Evolutionary conservation across 1,140 invertebrate species (phyloP).

Genomic region (Propsilocerus akamusi): DNA sequence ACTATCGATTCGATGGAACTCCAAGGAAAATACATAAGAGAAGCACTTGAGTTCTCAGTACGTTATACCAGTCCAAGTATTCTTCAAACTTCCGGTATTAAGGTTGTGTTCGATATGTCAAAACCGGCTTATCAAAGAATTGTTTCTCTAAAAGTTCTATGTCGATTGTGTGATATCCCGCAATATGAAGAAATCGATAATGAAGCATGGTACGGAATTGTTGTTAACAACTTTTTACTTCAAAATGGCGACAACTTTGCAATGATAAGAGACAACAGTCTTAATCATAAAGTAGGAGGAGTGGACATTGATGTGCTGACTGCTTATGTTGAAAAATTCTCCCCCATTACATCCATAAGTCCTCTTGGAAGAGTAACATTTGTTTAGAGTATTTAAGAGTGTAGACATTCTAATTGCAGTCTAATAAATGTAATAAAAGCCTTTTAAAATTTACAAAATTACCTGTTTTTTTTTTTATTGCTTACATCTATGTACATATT

Average conservation of each 20-base stretch:
- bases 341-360: conserved; percentile 18
- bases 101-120: conserved; percentile 28
- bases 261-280: conserved; percentile 19
- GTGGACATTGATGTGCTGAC: conserved; percentile 16
- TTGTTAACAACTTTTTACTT: conserved; percentile 39
- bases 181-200: conserved; percentile 30
- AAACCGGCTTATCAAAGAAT: conserved; percentile 35
- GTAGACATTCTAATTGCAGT: too few species aligned
- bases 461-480: too few species aligned
- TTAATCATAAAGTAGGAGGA: conserved; percentile 10
- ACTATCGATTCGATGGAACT: conserved; percentile 42
- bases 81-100: conserved; percentile 37
- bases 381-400: too few species aligned
- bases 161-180: conserved; percentile 42
- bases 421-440: too few species aligned
- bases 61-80: conserved; percentile 31
- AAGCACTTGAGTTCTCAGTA: conserved; percentile 31
- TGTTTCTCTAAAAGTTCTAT: conserved; percentile 34
- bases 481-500: too few species aligned
- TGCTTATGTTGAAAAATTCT: conserved; percentile 17
- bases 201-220: conserved; percentile 35
- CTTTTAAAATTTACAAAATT: too few species aligned
- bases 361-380: conserved; percentile 22
- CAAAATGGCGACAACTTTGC: conserved; percentile 43
- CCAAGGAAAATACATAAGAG: conserved; percentile 34